Evolutionary conservation across 2,113 vertebrate genomes (phyloP).

Genomic region (Calyptomena viridis): DNA sequence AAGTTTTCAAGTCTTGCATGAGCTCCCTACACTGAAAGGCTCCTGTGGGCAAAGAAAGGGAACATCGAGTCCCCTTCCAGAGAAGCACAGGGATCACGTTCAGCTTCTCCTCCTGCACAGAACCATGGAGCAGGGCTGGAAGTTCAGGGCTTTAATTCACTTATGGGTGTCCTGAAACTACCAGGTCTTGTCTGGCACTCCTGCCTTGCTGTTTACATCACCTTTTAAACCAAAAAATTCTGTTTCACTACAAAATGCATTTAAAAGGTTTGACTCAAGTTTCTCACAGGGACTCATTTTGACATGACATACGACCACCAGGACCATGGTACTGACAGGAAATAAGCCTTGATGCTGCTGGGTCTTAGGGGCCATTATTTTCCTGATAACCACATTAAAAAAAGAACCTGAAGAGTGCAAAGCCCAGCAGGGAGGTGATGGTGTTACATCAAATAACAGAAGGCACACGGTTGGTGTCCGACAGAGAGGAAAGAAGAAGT

Average conservation of each 20-base stretch:
- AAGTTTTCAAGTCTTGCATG: background rate
- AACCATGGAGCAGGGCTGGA: background rate
- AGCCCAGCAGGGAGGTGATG: background rate
- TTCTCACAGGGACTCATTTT: background rate
- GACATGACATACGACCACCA: rapidly evolving
- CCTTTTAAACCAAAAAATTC: background rate
- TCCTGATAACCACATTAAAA: background rate
- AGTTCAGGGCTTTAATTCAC: background rate
- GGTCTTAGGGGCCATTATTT: background rate
- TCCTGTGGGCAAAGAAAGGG: background rate
- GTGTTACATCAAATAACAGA: background rate
- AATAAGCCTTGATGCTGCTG: background rate
- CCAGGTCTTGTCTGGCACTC: background rate
- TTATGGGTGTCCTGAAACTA: background rate
- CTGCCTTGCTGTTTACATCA: background rate
- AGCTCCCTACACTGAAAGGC: background rate
- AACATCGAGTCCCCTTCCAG: background rate
- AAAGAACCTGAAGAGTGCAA: background rate
- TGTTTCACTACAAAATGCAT: background rate
- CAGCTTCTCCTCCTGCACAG: background rate
- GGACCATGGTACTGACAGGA: rapidly evolving
- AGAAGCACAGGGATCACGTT: background rate
- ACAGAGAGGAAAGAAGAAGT: background rate
- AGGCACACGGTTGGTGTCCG: background rate
- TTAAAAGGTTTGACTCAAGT: background rate